phyloP scores from a whole-genome alignment of 2,113 vertebrate genomes.

The Acanthochromis polyacanthus region DNA sequence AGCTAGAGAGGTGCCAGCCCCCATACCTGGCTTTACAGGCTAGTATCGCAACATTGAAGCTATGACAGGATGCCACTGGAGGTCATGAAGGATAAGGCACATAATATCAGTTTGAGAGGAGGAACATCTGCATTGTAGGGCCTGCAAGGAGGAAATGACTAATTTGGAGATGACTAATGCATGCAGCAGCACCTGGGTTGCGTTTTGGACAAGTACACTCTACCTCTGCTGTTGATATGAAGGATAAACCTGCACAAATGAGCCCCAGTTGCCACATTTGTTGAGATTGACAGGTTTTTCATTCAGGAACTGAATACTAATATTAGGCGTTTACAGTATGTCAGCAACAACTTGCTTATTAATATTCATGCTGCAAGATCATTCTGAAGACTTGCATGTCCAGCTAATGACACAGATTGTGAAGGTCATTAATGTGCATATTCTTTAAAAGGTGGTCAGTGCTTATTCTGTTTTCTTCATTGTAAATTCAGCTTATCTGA shows the following conservation, averaged over 20 bases:
- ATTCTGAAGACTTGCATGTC: constrained; percentile 2
- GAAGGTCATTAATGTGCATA: background rate
- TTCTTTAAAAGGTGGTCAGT: background rate
- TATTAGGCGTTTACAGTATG: constrained; percentile 9
- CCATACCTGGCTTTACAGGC: constrained; percentile 29
- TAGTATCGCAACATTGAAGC: constrained; percentile 8
- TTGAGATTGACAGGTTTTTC: constrained; percentile 8
- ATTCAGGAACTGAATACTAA: constrained; percentile 11
- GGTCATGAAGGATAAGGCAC: constrained; percentile 21
- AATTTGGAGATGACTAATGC: constrained; percentile 54
- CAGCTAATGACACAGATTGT: background rate
- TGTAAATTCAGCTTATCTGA: constrained; percentile 25
- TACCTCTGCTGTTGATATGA: constrained; percentile 33
- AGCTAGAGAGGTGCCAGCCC: constrained; percentile 36
- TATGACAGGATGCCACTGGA: constrained; percentile 2
- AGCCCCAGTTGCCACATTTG: constrained; percentile 17
- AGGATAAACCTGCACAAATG: constrained; percentile 31
- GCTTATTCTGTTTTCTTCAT: constrained; percentile 12
- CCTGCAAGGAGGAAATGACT: constrained; percentile 38
- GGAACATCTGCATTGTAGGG: constrained; percentile 53
- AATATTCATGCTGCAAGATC: constrained; percentile 12
- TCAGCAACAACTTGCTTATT: constrained; percentile 4
- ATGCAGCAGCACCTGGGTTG: constrained; percentile 44
- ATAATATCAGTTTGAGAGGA: constrained; percentile 16
- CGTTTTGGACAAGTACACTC: constrained; percentile 30